Percentiles rank a stretch among this genome's conserved stretches.
Conservation (phyloP, 2,888 invertebrate species). For the Microctonus brassicae region DNA sequence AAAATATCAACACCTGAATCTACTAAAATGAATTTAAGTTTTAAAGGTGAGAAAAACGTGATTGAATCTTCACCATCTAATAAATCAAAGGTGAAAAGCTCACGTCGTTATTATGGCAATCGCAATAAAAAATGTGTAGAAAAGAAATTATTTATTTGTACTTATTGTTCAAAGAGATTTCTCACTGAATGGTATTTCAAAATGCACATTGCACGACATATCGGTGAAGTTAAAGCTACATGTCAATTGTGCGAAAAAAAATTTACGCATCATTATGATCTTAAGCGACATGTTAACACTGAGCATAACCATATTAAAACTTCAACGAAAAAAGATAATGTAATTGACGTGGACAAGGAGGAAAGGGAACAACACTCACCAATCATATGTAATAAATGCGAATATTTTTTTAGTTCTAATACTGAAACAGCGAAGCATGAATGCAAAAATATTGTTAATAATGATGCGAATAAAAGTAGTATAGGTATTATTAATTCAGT, state of each 20-base stretch:
- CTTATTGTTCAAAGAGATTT: slow-evolving; percentile 60
- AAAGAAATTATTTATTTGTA: slow-evolving; percentile 56
- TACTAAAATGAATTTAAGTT: not conserved
- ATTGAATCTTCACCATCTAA: not conserved
- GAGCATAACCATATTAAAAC: slow-evolving; percentile 50
- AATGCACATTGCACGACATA: slow-evolving; percentile 61
- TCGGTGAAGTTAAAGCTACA: slow-evolving; percentile 55
- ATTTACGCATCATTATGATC: slow-evolving; percentile 56
- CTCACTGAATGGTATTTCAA: slow-evolving; percentile 65
- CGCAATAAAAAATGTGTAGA: slow-evolving; percentile 34
- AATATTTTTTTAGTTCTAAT: slow-evolving; percentile 28
- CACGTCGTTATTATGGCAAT: slow-evolving; percentile 21
- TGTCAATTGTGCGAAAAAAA: slow-evolving; percentile 58
- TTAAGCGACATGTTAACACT: slow-evolving; percentile 56
- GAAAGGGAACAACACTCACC: slow-evolving; percentile 25
- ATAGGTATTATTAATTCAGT: not conserved
- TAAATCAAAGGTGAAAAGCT: not conserved
- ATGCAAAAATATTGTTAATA: not conserved
- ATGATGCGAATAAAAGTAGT: not conserved
- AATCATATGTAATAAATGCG: slow-evolving; percentile 36
- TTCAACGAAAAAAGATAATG: slow-evolving; percentile 33
- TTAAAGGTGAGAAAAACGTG: not conserved
- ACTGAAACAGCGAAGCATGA: slow-evolving; percentile 37
- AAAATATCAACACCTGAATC: not conserved
- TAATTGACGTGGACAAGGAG: slow-evolving; percentile 25